Base-by-base conservation (phyloP, 2,113 vertebrate species). In the Oriolus oriolus region DNA sequence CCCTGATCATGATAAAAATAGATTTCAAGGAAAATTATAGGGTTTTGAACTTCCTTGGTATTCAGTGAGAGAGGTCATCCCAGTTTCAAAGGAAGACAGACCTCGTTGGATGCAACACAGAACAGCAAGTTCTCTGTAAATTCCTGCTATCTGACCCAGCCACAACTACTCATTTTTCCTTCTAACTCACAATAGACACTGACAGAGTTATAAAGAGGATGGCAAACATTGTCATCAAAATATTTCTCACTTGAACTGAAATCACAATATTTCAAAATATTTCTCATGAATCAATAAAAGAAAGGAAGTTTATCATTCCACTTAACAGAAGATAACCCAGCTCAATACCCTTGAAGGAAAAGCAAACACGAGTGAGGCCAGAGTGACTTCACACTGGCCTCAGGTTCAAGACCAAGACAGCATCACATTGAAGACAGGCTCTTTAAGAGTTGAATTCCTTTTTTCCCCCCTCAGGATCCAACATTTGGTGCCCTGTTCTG, bases 11-110 rank as follows among this genome's bases (percentile, higher is more conserved):
- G 54, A 85, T 30, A 92, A 94, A 96, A 96, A 90, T 66, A 79
- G 68, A 73, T 93, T 87, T 56, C 53, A 77, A 85, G 84, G 63
- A 94, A 93, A 96, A 91, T 97, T 78, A 85, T 78, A 95, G 47
- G 53, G 8, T 82, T 87, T 73, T 93, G 64, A 96, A 76, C 63
- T 90, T 92, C 60, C 87, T 57, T 56, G 47, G 47, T 42, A 71
- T 87, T 87, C 81, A 87, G 63, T 31, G 66, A 78, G 71, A 95
- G 53, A 88, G 91, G 75, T 92, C 92, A 59, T 7, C 47, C 65
- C 53, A 54, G 31, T 50, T 79, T 70, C 60, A 66, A 92, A 93
- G 35, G 68, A 59, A 47, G 59, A 47, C 53, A 65, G 45, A 90
- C 75, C 39, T 69, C 3, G 1, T 0, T 26, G 66, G 61, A 82